Percentiles rank a stretch among this genome's conserved stretches.
phyloP scores from a whole-genome alignment of 2,113 vertebrate genomes.

The Ctenomys sociabilis region DNA sequence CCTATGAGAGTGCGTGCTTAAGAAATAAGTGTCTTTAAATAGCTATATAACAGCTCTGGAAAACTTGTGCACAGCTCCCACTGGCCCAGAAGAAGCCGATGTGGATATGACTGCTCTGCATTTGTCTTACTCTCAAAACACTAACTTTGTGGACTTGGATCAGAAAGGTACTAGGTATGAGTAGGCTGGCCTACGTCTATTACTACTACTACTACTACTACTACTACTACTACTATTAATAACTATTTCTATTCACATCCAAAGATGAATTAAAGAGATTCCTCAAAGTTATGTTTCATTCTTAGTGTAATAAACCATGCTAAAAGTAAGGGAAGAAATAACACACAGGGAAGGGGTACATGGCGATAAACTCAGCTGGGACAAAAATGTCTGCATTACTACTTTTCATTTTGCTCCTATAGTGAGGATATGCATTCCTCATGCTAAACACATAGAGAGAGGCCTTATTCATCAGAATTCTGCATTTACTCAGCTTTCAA shows the following conservation, averaged over 20 bases:
- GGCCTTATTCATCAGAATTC: neutral
- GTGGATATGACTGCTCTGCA: neutral
- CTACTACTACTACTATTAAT: neutral
- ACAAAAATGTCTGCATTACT: neutral
- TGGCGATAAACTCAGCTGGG: neutral
- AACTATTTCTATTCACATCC: neutral
- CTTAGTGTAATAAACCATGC: neutral
- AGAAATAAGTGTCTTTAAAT: no score
- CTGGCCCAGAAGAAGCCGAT: neutral
- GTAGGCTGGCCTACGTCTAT: neutral
- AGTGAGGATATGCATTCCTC: neutral
- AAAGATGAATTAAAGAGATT: neutral
- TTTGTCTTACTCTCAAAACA: neutral
- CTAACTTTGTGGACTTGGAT: neutral
- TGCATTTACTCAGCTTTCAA: neutral
- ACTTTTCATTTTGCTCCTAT: neutral
- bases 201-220: neutral
- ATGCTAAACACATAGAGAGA: neutral
- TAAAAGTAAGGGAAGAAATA: neutral
- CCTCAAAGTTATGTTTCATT: neutral
- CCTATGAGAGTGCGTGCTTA: neutral
- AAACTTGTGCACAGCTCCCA: neutral
- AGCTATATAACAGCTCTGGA: neutral
- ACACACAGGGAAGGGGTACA: neutral
- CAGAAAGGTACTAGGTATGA: neutral